Evolutionary conservation across 2,888 invertebrate genomes (phyloP).

Genomic region (Limnephilus marmoratus): DNA sequence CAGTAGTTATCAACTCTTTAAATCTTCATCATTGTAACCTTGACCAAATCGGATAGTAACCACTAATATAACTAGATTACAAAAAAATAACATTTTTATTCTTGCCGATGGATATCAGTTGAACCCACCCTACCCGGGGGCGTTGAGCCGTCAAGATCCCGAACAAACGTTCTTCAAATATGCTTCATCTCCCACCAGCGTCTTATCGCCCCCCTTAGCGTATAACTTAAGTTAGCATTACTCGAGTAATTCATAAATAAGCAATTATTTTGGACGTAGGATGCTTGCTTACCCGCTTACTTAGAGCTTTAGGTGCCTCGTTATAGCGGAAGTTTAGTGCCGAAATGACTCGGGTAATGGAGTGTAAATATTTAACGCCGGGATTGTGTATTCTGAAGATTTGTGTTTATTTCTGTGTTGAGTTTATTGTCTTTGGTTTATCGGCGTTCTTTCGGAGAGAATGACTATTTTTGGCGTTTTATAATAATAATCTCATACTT

Average conservation of each 20-base stretch:
- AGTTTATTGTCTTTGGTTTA: background rate
- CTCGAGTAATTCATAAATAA: constrained; percentile 64
- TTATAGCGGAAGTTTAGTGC: constrained; percentile 20
- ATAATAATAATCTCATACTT: background rate
- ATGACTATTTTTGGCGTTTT: background rate
- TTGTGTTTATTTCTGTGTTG: background rate
- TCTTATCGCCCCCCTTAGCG: constrained; percentile 53
- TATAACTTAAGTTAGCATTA: constrained; percentile 20
- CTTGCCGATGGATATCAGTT: background rate
- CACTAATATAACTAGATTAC: too few relatives aligned
- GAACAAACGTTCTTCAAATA: constrained; percentile 64
- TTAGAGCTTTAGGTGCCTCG: constrained; percentile 26
- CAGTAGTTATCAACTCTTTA: too few relatives aligned
- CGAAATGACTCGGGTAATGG: constrained; percentile 18
- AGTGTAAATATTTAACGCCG: constrained; percentile 27
- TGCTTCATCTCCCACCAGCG: constrained; percentile 66
- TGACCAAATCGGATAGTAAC: too few relatives aligned
- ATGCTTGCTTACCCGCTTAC: constrained; percentile 35
- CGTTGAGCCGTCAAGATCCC: constrained; percentile 18
- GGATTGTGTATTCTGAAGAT: constrained; percentile 14
- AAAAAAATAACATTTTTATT: background rate
- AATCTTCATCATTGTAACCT: too few relatives aligned
- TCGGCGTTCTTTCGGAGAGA: background rate
- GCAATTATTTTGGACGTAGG: constrained; percentile 63
- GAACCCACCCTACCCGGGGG: background rate